phyloP scores from a whole-genome alignment of 2,113 vertebrate genomes.

The Coptodon rendalli region DNA sequence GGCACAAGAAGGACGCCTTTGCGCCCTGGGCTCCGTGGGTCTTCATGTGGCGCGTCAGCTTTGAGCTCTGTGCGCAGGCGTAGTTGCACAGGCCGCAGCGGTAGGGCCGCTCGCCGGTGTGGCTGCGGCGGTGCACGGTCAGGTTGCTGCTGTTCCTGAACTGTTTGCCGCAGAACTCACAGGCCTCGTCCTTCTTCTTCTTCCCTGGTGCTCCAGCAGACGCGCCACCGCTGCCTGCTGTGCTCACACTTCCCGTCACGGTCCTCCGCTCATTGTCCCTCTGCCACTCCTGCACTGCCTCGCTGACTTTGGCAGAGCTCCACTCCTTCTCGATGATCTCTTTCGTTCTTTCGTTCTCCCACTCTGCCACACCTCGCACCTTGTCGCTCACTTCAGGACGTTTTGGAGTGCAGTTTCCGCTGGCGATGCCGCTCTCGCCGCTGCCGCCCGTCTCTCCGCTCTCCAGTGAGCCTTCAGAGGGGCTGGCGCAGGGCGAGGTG shows the following conservation, averaged over 20 bases:
- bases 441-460: conserved; percentile 78
- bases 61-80: conserved; percentile 85
- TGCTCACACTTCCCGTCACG: not conserved
- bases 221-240: not conserved
- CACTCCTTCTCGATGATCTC: conserved; percentile 51
- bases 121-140: conserved; percentile 82
- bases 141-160: conserved; percentile 87
- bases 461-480: conserved; percentile 95
- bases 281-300: conserved; percentile 67
- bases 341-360: conserved; percentile 51
- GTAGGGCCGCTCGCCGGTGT: conserved; percentile 81
- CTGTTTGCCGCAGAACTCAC: conserved; percentile 82
- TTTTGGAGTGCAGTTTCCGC: conserved; percentile 77
- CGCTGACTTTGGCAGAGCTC: conserved; percentile 30
- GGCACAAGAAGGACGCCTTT: conserved; percentile 77
- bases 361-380: conserved; percentile 52
- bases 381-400: conserved; percentile 58
- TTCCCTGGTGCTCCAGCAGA: not conserved
- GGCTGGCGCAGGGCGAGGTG: conserved; percentile 92
- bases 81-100: conserved; percentile 81
- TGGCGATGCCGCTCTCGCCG: conserved; percentile 76
- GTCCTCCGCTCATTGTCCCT: conserved; percentile 59
- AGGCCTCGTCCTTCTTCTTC: conserved; percentile 73
- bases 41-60: conserved; percentile 86
- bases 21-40: conserved; percentile 76